Base-by-base conservation (phyloP, 2,888 invertebrate species). In the Sesia apiformis region DNA sequence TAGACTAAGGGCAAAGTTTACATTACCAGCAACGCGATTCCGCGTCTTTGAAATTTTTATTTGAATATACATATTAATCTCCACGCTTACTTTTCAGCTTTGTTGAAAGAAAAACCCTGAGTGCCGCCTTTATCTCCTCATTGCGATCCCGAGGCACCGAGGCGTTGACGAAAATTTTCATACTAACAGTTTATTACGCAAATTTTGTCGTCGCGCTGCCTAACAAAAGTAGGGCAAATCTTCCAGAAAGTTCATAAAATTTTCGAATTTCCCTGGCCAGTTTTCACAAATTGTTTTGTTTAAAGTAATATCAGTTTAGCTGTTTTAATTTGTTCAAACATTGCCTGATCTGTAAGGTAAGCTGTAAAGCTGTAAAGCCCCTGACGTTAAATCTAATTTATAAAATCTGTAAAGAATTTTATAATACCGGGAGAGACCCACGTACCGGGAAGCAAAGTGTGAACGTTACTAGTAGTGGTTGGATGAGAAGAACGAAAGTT, bases 111-210 rank as follows among this genome's bases (percentile, higher is more conserved):
- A 54, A 58, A 57, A 50, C 53, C 55, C 54, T 53, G 58, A 55
- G 46, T 52, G 53, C 53, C 7, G 50, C 43, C 46, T 57, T 57
- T 59, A 58, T 57, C 57, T 56, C 60, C 60, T 61, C 63, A 70
- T 68, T 60, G 67, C 54, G 60, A 68, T 62, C 61, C 66, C 60
- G 60, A 57, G 58, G 60, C 60, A 60, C 42, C 52, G 58, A 56
- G 57, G 63, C 66, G 66, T 63, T 66, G 61, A 66, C 63, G 65
- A 62, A 63, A 70, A 67, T 67, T 61, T 69, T 64, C 64, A 65
- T 64, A 64, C 66, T 62, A 57, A 65, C 74, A 70, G 75, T 77
- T 74, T 78, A 81, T 75, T 73, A 77, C 71, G 70, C 62, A 69
- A 74, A 76, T 76, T 72, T 63, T 62, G 63, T 58, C 61, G 55